Evolutionary conservation across 2,797 vertebrate genomes (phyloP), one percentile per base, ranked within the genome.

Genomic region (Propithecus deckenii): DNA sequence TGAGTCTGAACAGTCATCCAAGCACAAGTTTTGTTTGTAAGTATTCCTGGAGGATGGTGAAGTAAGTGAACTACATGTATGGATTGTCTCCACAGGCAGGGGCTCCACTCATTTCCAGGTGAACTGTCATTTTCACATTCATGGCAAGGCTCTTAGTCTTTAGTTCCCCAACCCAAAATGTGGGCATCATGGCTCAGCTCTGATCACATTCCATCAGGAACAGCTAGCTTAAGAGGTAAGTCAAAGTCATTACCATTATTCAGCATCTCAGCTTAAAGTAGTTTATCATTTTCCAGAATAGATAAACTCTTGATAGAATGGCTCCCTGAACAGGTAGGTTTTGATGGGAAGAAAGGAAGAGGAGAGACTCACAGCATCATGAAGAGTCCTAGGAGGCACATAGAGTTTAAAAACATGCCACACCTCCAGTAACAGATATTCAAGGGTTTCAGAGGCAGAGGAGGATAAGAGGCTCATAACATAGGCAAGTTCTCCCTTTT

Each of bases 241-340:
- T 55, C 46, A 84, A 63, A 83, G 57, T 55, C 50, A 41, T 89
- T 59, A 76, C 79, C 55, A 61, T 78, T 91, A 65, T 30, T 23
- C 38, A 95, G 83, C 23, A 63, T 50, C 46, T 89, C 50, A 75
- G 38, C 25, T 91, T 57, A 78, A 86, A 67, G 18, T 67, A 57
- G 35, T 48, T 92, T 84, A 75, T 94, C 41, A 78, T 83, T 86
- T 95, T 63, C 30, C 7, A 14, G 18, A 78, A 95, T 72, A 94
- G 43, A 85, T 86, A 12, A 83, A n/a, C 35, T 74, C 69, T 57
- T 61, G 32, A 38, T 80, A 18, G 55, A 86, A 55, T 32, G 18
- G 32, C n/a, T 86, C 23, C 30, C 32, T 57, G 15, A 65, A 80
- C 20, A 95, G 78, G 38, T 86, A 43, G 81, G 12, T 35, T 88